Conservation (phyloP, 2,113 vertebrate genomes). For the Oryzias javanicus region DNA sequence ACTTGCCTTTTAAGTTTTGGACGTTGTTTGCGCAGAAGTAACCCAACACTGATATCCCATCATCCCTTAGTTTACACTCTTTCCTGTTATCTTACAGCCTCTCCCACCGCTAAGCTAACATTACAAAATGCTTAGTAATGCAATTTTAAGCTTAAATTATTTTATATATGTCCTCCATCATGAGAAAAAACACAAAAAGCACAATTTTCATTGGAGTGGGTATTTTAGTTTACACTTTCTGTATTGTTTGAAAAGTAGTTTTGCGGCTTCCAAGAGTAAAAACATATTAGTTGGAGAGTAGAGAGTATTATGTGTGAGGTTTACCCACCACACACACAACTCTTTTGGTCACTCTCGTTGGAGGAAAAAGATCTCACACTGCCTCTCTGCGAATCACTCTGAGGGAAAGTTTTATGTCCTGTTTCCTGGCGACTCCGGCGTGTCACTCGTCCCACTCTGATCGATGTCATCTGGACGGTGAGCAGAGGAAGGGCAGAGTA, state of each 20-base stretch:
- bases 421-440: constrained; percentile 34
- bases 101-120: too few relatives aligned
- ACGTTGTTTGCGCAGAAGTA: too few relatives aligned
- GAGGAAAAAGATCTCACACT: constrained; percentile 1
- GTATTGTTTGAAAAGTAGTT: neutral
- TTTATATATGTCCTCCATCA: too few relatives aligned
- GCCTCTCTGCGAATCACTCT: constrained; percentile 22
- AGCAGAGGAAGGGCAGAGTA: constrained; percentile 21
- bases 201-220: too few relatives aligned
- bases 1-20: too few relatives aligned
- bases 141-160: too few relatives aligned
- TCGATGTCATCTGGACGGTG: constrained; percentile 15
- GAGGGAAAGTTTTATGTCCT: constrained; percentile 14
- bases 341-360: neutral
- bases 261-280: neutral
- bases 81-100: too few relatives aligned
- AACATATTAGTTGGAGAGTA: neutral
- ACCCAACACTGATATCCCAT: too few relatives aligned
- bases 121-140: too few relatives aligned
- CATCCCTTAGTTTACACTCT: too few relatives aligned
- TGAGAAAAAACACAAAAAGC: too few relatives aligned
- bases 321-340: neutral
- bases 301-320: neutral
- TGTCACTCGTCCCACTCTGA: constrained; percentile 23
- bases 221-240: neutral